Base-by-base conservation (phyloP, 1,140 invertebrate species). In the Zaprionus gabonicus region DNA sequence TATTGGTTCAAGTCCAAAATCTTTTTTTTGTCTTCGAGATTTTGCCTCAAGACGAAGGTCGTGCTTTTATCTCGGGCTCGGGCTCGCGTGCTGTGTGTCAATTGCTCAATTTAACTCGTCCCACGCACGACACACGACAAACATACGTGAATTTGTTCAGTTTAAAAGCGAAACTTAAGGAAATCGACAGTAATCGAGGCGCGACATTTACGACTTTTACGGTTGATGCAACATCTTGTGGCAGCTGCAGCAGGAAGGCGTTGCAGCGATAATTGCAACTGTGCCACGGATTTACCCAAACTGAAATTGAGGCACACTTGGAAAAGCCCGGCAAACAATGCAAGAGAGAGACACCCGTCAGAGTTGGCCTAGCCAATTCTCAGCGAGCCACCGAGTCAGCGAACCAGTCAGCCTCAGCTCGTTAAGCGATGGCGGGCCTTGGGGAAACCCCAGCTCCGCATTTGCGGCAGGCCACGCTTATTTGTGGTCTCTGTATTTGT, bases 361-460 rank as follows among this genome's bases (percentile, higher is more conserved):
- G 36, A 63, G 23, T 55, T 64, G 70, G 76, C 63, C 63, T 75
- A 68, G 76, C 68, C 78, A 84, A 88, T 90, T 90, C 85, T 88
- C 80, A 78, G 64, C 49, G 53, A 15, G 51, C 53, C 10, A 25
- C 7, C 20, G 12, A 53, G 51, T 23, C 51, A 53, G 49, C 15
- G 25, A 51, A 67, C 38, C 38, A 41, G 38, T 41, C 38, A 20
- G 20, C 46, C 23, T 53, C 63, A 49, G 70, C 28, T 67, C 63
- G 75, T 71, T 74, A 25, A 81, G 58, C 46, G 46, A 23, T 64
- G 56, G 74, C 72, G 60, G 84, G 84, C 84, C 81, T 88, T 90
- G 84, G 84, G 84, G 75, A 88, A 88, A 88, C 81, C 84, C 84
- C 85, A 88, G 65, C 36, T 53, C 49, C 80, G 53, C 17, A 51